Evolutionary conservation across 92 coral and sea anemone species (phyloP), one percentile per base, ranked within the genome.

Genomic region (Paramuricea clavata): DNA sequence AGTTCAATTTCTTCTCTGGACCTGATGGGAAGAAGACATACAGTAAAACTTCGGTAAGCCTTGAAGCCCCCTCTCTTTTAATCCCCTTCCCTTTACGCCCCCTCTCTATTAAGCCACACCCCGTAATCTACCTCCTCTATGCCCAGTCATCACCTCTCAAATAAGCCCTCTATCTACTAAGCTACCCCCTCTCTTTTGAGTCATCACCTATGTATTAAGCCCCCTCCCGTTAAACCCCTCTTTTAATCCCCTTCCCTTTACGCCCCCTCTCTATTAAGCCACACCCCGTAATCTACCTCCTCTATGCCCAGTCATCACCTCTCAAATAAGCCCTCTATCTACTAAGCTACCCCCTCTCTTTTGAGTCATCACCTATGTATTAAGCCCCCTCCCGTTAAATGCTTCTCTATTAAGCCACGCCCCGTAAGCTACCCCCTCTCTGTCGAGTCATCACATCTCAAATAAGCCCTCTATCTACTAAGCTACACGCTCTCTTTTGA

Each of bases 1-100:
- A 90, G 91, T 76, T 94, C 98, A 54, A 95, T 95, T 86, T 94
- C 98, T 67, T 95, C 98, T 70, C 98, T 93, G 16, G 98, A 94
- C 72, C 98, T 95, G 34, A 81, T 26, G 52, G 49, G 21, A 13
- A 52, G 74, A 52, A 12, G 44, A 12, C 25, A 83, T 47, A 47
- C 17, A 16, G 62, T 21, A 19, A 17, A 54, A 0, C 11, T 3
- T 54, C 54, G 1, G 10, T 47, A 1, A 47, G 19, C 54, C 19
- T n/a, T n/a, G n/a, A n/a, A n/a, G n/a, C 54, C 13, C 54, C 1
- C 16, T 15, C 54, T 47, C 54, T 15, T 1, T 47, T 10, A 47
- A 47, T 1, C 1, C 19, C 13, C 54, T 17, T 10, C 13, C 15
- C 54, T 47, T 1, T 47, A 47, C 19, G n/a, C 54, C 13, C 19